A percentile compares a stretch with the other conserved stretches of the same genome.
These are phyloP conservation scores for Eulemur mongoz DNA, from an alignment of 2,797 vertebrate species.

Conservation along the genomic window DNA sequence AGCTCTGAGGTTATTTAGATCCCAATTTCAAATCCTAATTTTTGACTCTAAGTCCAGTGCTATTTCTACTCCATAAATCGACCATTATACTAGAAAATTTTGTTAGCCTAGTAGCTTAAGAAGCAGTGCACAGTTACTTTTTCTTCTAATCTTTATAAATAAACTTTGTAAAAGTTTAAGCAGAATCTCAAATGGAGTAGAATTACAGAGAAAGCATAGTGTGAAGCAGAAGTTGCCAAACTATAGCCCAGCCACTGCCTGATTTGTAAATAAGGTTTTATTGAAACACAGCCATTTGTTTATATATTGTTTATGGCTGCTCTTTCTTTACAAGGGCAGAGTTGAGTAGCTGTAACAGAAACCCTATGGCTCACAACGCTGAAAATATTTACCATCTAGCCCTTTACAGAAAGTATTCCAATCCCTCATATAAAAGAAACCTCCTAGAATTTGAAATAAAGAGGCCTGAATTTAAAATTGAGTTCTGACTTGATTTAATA, in stretches of 20 bases:
- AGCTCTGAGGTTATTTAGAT: neutral
- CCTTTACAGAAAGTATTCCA: neutral
- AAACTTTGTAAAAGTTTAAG: neutral
- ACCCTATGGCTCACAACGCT: neutral
- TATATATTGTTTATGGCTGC: neutral
- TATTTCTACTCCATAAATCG: neutral
- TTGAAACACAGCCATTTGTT: neutral
- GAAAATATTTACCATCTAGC: neutral
- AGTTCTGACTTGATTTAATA: neutral
- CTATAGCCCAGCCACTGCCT: neutral
- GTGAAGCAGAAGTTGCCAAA: neutral
- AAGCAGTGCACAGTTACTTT: neutral
- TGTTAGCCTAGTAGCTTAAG: neutral
- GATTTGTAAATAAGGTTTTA: slow-evolving; percentile 4
- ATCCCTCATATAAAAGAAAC: neutral
- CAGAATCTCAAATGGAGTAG: neutral
- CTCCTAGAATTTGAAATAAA: neutral
- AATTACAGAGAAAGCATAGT: neutral
- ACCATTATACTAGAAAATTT: neutral
- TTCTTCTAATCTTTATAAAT: neutral
- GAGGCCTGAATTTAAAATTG: neutral
- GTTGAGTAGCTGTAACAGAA: neutral
- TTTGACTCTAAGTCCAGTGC: neutral
- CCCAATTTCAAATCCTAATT: neutral
- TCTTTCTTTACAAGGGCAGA: neutral